Conservation (phyloP, 35 echinoderm and acorn worm species). For the Lytechinus variegatus region DNA sequence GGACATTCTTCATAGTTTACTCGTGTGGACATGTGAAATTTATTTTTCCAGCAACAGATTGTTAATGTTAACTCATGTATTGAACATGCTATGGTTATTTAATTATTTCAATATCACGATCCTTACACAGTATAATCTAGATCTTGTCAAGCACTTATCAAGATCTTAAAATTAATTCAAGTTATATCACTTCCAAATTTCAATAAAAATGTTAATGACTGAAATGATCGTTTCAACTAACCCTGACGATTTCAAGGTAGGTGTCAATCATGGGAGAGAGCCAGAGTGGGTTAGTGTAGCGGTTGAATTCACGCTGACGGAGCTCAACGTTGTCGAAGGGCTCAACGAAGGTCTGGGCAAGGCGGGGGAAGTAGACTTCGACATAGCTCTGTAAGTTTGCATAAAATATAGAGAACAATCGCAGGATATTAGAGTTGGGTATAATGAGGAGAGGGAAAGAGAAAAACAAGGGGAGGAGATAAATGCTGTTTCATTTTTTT, state of each 20-base stretch:
- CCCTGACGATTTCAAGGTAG: slow-evolving; percentile 79
- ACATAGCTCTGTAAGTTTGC: slow-evolving; percentile 74
- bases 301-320: slow-evolving; percentile 71
- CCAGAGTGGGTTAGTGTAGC: slow-evolving; percentile 98
- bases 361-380: slow-evolving; percentile 80
- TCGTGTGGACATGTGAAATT: too few relatives aligned
- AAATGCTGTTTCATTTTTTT: not conserved
- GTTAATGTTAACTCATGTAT: too few relatives aligned
- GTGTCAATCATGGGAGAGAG: slow-evolving; percentile 71
- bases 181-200: not conserved
- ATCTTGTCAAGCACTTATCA: too few relatives aligned
- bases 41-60: too few relatives aligned
- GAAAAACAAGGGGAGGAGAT: not conserved
- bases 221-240: not conserved
- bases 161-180: not conserved
- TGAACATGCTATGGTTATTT: too few relatives aligned
- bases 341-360: slow-evolving; percentile 63
- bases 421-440: too few relatives aligned
- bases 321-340: slow-evolving; percentile 80
- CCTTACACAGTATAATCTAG: too few relatives aligned
- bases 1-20: too few relatives aligned
- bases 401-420: slow-evolving; percentile 19
- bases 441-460: not conserved
- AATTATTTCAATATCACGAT: too few relatives aligned
- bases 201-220: not conserved